phyloP scores from a whole-genome alignment of 2,888 invertebrate genomes.

The Tholera decimalis region DNA sequence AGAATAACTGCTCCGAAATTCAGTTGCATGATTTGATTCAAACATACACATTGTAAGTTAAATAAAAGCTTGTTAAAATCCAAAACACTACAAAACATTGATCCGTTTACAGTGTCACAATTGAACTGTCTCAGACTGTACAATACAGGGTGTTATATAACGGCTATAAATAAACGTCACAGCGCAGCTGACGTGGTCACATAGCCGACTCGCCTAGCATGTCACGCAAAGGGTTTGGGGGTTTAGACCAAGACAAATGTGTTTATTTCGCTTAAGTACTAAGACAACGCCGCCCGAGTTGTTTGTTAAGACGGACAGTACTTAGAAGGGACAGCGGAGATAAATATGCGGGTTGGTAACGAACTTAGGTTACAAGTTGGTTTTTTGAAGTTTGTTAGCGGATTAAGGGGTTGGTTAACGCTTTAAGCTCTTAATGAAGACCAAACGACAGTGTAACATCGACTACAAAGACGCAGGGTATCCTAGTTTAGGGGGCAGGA shows the following conservation, averaged over 20 bases:
- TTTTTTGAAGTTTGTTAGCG: conserved; percentile 6
- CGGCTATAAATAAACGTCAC: conserved; percentile 69
- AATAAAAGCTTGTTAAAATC: too few species aligned
- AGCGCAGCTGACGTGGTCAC: conserved; percentile 65
- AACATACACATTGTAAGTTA: too few species aligned
- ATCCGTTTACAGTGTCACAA: not conserved
- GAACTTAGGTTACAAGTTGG: conserved; percentile 8
- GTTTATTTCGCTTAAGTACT: conserved; percentile 68
- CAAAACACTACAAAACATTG: not conserved
- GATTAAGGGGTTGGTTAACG: not conserved
- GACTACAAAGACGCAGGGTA: too few species aligned
- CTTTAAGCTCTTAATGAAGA: not conserved
- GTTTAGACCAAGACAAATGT: conserved; percentile 68
- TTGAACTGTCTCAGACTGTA: conserved; percentile 44
- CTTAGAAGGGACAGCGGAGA: conserved; percentile 45
- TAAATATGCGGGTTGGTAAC: conserved; percentile 39
- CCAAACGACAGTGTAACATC: too few species aligned
- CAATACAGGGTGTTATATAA: conserved; percentile 59
- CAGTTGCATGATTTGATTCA: too few species aligned
- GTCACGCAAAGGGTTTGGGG: conserved; percentile 69
- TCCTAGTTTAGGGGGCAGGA: too few species aligned
- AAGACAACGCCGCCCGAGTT: conserved; percentile 53
- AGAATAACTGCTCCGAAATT: too few species aligned
- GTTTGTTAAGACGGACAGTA: conserved; percentile 61
- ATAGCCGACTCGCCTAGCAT: conserved; percentile 62